phyloP scores from a whole-genome alignment of 2,113 vertebrate genomes.

The Regulus satrapa region DNA sequence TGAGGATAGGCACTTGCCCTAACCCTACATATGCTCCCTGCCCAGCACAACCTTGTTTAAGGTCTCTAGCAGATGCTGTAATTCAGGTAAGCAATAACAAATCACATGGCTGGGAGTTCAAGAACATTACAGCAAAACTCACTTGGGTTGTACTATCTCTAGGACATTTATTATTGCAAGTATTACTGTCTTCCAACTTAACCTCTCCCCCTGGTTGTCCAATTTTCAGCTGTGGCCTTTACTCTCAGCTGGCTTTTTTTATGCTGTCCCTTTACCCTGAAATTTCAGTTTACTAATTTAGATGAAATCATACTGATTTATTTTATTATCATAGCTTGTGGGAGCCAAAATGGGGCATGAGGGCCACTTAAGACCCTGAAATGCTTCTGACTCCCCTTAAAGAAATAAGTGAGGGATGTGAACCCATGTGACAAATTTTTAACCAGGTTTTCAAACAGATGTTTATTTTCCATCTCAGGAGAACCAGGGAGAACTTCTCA shows the following conservation, averaged over 20 bases:
- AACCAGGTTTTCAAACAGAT: not conserved
- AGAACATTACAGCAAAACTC: not conserved
- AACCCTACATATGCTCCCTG: not conserved
- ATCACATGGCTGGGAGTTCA: not conserved
- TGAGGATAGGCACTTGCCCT: not conserved
- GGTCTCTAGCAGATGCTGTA: not conserved
- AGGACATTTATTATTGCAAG: not conserved
- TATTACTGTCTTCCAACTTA: not conserved
- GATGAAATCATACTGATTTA: not conserved
- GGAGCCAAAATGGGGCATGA: not conserved
- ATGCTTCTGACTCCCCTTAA: not conserved
- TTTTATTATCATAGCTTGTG: not conserved
- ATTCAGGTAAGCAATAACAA: not conserved
- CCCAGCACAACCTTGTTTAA: not conserved
- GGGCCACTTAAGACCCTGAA: not conserved
- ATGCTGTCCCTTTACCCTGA: not conserved
- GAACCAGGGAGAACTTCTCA: not conserved
- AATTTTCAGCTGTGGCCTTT: not conserved
- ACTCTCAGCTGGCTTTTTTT: not conserved
- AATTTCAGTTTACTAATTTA: not conserved
- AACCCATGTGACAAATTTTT: not conserved
- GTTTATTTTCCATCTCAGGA: not conserved
- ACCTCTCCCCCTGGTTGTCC: not conserved
- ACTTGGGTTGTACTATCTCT: not conserved
- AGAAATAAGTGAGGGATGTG: not conserved